Conservation (phyloP, 37 sponge, comb jelly and placozoan species). For the Aplysina aerophoba region DNA sequence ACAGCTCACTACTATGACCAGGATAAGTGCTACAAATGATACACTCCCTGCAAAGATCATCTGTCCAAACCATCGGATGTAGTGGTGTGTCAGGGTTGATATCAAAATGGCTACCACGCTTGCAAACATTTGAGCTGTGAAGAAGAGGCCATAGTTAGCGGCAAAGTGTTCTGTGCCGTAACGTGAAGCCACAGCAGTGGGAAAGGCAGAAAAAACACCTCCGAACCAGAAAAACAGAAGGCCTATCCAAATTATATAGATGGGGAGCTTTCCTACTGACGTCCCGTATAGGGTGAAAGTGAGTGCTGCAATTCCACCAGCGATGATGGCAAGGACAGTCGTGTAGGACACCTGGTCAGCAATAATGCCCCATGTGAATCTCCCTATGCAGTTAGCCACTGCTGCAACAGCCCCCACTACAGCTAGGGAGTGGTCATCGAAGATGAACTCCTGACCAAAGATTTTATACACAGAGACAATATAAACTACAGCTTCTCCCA, state of each 20-base stretch:
- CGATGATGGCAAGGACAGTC: conserved; percentile 42
- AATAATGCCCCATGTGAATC: conserved; percentile 83
- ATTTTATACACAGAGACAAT: conserved; percentile 70
- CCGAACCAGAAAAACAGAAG: conserved; percentile 91
- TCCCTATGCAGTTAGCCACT: conserved; percentile 65
- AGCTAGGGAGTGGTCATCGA: conserved; percentile 74
- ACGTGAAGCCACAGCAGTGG: conserved; percentile 56
- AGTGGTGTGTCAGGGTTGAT: not conserved
- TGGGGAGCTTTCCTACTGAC: not conserved
- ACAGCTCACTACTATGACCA: not conserved
- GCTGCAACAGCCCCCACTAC: conserved; percentile 64
- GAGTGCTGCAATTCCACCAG: conserved; percentile 43
- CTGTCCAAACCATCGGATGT: conserved; percentile 36
- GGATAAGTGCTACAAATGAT: conserved; percentile 33
- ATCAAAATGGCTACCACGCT: conserved; percentile 43
- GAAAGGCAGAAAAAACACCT: conserved; percentile 77
- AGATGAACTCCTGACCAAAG: conserved; percentile 50
- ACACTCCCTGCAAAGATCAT: conserved; percentile 58
- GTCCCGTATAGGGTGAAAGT: conserved; percentile 55
- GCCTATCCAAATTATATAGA: conserved; percentile 79
- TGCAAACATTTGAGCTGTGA: conserved; percentile 64
- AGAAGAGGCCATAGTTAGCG: conserved; percentile 84
- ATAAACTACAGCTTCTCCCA: conserved; percentile 55
- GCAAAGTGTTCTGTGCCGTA: conserved; percentile 71
- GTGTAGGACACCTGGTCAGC: conserved; percentile 74